These are phyloP conservation scores for Ciconia nigra DNA, from an alignment of 2,797 vertebrate genomes.

Conservation along the genomic window DNA sequence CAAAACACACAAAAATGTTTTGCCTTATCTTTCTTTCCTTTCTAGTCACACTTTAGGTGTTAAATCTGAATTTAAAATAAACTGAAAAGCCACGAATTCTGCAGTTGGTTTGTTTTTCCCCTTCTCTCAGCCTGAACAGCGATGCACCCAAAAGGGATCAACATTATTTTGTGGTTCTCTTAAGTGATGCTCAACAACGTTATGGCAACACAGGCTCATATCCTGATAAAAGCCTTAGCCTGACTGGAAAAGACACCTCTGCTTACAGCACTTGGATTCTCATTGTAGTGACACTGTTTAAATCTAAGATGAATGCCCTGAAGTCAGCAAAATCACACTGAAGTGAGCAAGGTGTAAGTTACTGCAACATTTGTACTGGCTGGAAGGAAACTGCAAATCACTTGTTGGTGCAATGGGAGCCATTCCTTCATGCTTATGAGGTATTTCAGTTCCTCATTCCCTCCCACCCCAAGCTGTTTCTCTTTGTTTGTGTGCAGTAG, in stretches of 20 bases:
- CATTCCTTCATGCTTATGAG: not conserved
- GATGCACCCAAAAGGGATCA: not conserved
- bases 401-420: not conserved
- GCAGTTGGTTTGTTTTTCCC: not conserved
- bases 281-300: not conserved
- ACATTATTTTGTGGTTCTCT: not conserved
- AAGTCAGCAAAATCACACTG: not conserved
- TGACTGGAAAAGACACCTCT: not conserved
- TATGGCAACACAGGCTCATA: not conserved
- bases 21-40: not conserved
- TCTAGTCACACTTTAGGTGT: not conserved
- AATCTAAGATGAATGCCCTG: not conserved
- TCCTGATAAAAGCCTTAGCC: not conserved
- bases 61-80: not conserved
- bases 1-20: not conserved
- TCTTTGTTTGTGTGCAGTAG: slow-evolving; percentile 2
- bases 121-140: not conserved
- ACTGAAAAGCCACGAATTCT: not conserved
- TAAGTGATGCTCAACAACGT: not conserved
- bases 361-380: not conserved
- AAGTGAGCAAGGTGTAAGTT: not conserved
- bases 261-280: not conserved
- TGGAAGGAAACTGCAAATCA: slow-evolving; percentile 1
- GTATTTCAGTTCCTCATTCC: not conserved
- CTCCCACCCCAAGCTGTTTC: not conserved